phyloP scores from a whole-genome alignment of 2,113 vertebrate species.

The Mustela lutreola region DNA sequence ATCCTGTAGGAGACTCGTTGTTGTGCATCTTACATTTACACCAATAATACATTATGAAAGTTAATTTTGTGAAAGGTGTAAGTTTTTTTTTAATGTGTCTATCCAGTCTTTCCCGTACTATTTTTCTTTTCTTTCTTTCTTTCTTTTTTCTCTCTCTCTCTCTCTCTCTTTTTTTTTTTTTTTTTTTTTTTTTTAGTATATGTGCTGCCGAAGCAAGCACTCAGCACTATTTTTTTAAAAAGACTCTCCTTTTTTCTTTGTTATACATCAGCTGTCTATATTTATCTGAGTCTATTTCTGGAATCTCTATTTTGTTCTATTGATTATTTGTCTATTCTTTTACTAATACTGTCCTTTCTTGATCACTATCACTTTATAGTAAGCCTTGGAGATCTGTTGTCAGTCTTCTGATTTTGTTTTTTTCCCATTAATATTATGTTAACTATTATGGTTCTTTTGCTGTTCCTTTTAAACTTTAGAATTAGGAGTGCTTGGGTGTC shows the following conservation, averaged over 20 bases:
- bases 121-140: too few relatives aligned
- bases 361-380: not conserved
- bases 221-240: not conserved
- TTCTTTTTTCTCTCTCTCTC: too few relatives aligned
- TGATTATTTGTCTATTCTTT: not conserved
- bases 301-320: not conserved
- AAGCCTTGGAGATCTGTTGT: not conserved
- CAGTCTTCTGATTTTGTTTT: not conserved
- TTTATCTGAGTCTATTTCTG: not conserved
- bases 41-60: not conserved
- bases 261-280: not conserved
- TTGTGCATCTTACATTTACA: not conserved
- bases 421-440: not conserved
- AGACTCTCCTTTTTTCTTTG: not conserved
- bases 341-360: not conserved
- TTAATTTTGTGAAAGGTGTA: not conserved
- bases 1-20: not conserved
- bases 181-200: too few relatives aligned
- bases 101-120: not conserved
- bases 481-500: not conserved
- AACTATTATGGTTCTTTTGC: not conserved
- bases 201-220: too few relatives aligned
- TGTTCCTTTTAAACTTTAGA: not conserved
- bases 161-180: too few relatives aligned
- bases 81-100: not conserved